Conservation (phyloP, 64 coral and sea anemone species). For the Montipora sp. region DNA sequence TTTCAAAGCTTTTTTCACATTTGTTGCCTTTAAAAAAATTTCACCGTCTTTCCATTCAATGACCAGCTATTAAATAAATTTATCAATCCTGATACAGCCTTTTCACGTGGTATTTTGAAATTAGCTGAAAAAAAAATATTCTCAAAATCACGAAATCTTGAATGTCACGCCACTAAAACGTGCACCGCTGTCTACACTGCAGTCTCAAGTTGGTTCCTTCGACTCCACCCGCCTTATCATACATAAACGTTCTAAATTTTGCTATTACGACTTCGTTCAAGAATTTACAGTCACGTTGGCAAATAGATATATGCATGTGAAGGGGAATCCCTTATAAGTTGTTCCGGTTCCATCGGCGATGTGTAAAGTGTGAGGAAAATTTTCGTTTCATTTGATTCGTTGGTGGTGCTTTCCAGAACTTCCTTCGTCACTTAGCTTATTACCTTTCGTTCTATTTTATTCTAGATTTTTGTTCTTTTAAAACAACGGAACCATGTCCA, state of each 20-base stretch:
- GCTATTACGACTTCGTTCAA: slow-evolving; percentile 16
- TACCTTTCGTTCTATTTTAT: neutral
- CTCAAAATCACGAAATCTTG: too few relatives aligned
- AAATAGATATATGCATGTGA: neutral
- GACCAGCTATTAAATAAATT: too few relatives aligned
- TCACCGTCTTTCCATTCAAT: too few relatives aligned
- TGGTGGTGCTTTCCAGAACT: neutral
- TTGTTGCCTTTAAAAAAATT: too few relatives aligned
- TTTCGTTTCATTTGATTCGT: neutral
- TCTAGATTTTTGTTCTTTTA: neutral
- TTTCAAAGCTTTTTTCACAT: too few relatives aligned
- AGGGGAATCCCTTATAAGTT: slow-evolving; percentile 37
- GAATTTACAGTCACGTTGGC: slow-evolving; percentile 38
- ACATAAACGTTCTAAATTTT: slow-evolving; percentile 17
- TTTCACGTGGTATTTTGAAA: too few relatives aligned
- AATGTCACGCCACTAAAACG: neutral
- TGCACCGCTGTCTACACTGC: neutral
- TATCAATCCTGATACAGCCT: too few relatives aligned
- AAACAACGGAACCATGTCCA: slow-evolving; percentile 10
- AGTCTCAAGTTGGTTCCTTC: neutral
- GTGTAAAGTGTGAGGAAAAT: neutral
- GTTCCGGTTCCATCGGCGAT: slow-evolving; percentile 23
- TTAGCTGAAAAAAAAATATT: too few relatives aligned
- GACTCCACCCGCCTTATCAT: neutral
- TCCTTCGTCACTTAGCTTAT: neutral